These are phyloP conservation scores for Nannoperca obscura DNA, from an alignment of 2,797 vertebrate species.

Conservation along the genomic window DNA sequence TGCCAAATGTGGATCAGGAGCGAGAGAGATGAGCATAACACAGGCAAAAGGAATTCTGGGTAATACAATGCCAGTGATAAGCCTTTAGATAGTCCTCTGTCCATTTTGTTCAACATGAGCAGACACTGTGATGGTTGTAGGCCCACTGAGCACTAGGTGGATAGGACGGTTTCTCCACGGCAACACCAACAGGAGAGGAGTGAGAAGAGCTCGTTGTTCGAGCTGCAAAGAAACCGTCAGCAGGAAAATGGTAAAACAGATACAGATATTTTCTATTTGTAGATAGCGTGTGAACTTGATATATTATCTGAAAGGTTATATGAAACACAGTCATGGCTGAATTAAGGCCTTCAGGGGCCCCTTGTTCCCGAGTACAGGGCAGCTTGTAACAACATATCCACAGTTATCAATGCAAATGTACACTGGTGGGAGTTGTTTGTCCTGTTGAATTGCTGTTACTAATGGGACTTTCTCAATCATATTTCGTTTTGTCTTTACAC, in stretches of 20 bases:
- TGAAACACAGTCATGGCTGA: neutral
- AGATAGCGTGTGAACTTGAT: too few relatives aligned
- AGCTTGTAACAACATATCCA: neutral
- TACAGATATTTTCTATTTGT: neutral
- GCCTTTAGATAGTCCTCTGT: conserved; percentile 69
- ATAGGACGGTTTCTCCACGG: conserved; percentile 6
- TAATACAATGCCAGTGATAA: conserved; percentile 71
- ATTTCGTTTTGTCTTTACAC: neutral
- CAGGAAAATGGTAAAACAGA: neutral
- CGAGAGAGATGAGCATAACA: conserved; percentile 67
- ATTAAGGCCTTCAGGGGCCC: neutral
- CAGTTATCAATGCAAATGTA: neutral
- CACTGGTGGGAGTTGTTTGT: neutral
- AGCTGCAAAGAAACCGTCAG: neutral
- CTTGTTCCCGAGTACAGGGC: neutral
- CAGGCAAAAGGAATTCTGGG: conserved; percentile 73
- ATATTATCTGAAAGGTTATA: neutral
- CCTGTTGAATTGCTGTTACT: neutral
- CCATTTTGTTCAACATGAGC: conserved; percentile 65
- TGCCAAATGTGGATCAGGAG: conserved; percentile 80
- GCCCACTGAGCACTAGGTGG: conserved; percentile 40
- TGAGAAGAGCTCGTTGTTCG: neutral
- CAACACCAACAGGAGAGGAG: conserved; percentile 30
- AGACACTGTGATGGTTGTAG: conserved; percentile 50
- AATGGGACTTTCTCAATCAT: too few relatives aligned